These are phyloP conservation scores for Cotesia chilonis DNA, from an alignment of 1,140 invertebrate species.

Conservation along the genomic window DNA sequence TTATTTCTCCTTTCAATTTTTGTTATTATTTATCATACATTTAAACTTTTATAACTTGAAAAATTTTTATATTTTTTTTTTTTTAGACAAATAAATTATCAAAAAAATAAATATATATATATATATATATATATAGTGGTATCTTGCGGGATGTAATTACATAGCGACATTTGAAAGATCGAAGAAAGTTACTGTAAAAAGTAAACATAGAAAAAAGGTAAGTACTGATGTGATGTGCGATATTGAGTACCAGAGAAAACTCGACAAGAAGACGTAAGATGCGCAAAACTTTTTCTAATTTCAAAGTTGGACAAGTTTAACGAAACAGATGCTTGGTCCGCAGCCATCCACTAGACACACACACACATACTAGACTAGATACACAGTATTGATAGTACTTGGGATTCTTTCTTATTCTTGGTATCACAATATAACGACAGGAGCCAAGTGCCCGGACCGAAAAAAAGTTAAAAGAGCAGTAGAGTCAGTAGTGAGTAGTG, in stretches of 20 bases:
- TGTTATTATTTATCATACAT: not conserved
- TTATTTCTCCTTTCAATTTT: too few species aligned
- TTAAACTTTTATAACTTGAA: not conserved
- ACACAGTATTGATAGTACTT: not conserved
- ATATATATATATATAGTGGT: not conserved
- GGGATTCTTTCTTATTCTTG: conserved; percentile 12
- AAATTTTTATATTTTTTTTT: not conserved
- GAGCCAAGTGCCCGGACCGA: not conserved
- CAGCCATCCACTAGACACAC: not conserved
- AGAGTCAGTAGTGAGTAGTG: not conserved
- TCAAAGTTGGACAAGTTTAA: conserved; percentile 32
- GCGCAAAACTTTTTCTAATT: conserved; percentile 36
- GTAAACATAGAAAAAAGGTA: conserved; percentile 15
- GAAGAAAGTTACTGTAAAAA: not conserved
- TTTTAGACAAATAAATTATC: too few species aligned
- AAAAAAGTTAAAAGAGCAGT: conserved; percentile 6
- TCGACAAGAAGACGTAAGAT: conserved; percentile 16
- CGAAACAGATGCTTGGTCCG: conserved; percentile 22
- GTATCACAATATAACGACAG: conserved; percentile 3
- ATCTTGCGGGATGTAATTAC: conserved; percentile 7
- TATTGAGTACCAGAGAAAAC: conserved; percentile 9
- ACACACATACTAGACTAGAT: too few species aligned
- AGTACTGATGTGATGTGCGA: not conserved
- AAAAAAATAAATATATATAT: not conserved
- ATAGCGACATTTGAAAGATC: not conserved